Conservation (phyloP, 2,888 invertebrate species). For the Lithosia quadra region DNA sequence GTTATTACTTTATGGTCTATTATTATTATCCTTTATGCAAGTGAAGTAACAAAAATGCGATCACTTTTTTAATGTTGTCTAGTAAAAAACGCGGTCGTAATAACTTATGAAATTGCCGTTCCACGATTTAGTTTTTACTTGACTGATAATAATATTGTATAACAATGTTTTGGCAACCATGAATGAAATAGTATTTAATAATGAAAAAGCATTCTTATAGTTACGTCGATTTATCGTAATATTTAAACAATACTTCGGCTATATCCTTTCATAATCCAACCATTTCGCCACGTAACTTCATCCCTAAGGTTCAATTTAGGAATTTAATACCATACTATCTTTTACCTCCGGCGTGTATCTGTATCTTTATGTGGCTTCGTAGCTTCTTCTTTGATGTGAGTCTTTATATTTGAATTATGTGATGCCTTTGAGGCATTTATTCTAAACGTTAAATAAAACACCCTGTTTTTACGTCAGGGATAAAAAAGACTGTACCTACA, state of each 20-base stretch:
- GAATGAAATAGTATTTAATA: conserved; percentile 29
- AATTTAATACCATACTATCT: too few species aligned
- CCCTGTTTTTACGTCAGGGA: too few species aligned
- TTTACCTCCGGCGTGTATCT: too few species aligned
- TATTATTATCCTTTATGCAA: not conserved
- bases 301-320: too few species aligned
- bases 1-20: too few species aligned
- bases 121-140: conserved; percentile 41
- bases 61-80: conserved; percentile 16
- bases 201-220: conserved; percentile 6
- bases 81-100: conserved; percentile 21
- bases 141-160: conserved; percentile 41
- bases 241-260: not conserved
- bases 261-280: not conserved
- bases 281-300: too few species aligned
- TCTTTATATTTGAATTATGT: too few species aligned
- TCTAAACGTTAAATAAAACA: too few species aligned
- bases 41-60: not conserved
- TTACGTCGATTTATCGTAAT: not conserved
- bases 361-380: too few species aligned
- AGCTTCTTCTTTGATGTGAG: too few species aligned
- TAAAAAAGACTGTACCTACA: too few species aligned
- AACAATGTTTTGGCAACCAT: conserved; percentile 4
- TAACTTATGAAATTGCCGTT: conserved; percentile 29
- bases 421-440: too few species aligned